Conservation (phyloP, 1,140 invertebrate species). For the Drosophila albomicans region DNA sequence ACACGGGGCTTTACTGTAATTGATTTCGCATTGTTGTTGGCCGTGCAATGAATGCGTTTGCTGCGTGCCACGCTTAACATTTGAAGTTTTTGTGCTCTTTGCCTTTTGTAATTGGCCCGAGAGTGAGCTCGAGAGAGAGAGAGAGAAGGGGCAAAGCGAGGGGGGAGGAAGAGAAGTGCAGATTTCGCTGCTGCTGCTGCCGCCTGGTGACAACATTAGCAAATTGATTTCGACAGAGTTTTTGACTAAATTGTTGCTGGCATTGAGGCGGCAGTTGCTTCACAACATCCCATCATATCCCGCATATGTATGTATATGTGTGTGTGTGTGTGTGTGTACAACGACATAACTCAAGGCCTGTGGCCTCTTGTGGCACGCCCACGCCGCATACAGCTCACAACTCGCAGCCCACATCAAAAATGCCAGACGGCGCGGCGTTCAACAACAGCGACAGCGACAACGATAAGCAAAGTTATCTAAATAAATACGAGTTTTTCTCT, state of each 20-base stretch:
- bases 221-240: conserved; percentile 77
- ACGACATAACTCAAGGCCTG: conserved; percentile 50
- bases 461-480: conserved; percentile 59
- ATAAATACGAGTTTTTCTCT: conserved; percentile 23
- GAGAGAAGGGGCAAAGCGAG: neutral
- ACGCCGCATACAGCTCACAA: conserved; percentile 22
- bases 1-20: conserved; percentile 70
- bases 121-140: neutral
- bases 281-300: conserved; percentile 14
- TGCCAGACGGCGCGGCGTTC: conserved; percentile 73
- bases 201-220: conserved; percentile 74
- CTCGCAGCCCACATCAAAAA: conserved; percentile 44
- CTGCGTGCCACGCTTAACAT: conserved; percentile 66
- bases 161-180: neutral
- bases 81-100: conserved; percentile 53
- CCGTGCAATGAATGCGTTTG: conserved; percentile 75
- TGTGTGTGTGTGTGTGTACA: neutral
- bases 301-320: conserved; percentile 4
- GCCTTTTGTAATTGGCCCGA: conserved; percentile 27
- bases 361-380: conserved; percentile 57
- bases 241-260: conserved; percentile 23
- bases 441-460: conserved; percentile 32
- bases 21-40: conserved; percentile 73
- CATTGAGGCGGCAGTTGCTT: conserved; percentile 28
- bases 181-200: conserved; percentile 2